Conservation (phyloP, 1,140 invertebrate genomes). For the Papilio machaon region DNA sequence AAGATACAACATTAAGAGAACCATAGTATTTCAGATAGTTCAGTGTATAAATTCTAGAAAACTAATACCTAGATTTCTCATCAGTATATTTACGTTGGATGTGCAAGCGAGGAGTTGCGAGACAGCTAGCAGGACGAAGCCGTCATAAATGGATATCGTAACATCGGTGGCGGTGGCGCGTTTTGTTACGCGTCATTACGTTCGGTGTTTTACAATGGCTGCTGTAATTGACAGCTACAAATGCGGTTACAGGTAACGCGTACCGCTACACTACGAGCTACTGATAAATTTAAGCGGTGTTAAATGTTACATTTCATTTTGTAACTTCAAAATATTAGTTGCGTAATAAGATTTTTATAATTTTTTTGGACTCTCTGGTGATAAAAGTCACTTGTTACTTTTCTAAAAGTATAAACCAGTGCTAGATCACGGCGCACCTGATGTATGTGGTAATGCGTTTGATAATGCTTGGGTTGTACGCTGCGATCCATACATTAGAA, state of each 20-base stretch:
- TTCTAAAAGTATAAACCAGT: no score
- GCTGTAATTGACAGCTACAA: conserved; percentile 34
- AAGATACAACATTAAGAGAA: not conserved
- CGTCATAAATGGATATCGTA: conserved; percentile 33
- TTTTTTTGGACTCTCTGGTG: no score
- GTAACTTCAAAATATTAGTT: no score
- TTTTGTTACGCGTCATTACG: conserved; percentile 30
- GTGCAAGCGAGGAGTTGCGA: not conserved
- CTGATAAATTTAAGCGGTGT: not conserved
- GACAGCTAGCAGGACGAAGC: not conserved
- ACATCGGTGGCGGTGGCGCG: conserved; percentile 5
- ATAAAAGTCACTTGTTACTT: no score
- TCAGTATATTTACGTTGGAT: not conserved
- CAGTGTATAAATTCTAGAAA: not conserved
- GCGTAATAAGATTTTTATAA: no score
- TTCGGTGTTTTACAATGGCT: conserved; percentile 16
- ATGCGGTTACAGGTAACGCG: conserved; percentile 10
- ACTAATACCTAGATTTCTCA: not conserved
- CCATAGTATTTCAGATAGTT: no score
- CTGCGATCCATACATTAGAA: no score
- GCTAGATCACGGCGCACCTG: no score
- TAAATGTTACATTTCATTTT: not conserved
- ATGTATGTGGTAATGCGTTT: no score
- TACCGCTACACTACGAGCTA: not conserved
- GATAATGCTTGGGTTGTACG: no score